phyloP scores from a whole-genome alignment of 1,140 invertebrate genomes.

The Hycleus cichorii region DNA sequence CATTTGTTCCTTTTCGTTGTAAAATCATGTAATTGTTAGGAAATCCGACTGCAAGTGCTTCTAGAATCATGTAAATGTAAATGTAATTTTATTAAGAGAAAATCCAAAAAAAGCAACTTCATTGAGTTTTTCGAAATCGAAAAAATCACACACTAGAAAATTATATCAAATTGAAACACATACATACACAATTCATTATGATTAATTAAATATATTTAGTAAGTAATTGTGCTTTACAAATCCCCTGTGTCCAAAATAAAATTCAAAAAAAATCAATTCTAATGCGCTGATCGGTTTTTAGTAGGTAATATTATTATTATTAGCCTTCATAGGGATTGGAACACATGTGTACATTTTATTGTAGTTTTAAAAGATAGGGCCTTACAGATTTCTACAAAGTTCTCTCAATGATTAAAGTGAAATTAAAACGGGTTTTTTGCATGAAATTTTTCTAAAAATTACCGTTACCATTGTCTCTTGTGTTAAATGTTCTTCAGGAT shows the following conservation, averaged over 20 bases:
- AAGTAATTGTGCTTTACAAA: slow-evolving; percentile 23
- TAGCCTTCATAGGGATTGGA: slow-evolving; percentile 16
- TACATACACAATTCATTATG: no score
- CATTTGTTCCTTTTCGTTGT: slow-evolving; percentile 14
- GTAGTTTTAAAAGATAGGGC: no score
- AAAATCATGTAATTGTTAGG: slow-evolving; percentile 14
- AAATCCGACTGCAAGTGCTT: slow-evolving; percentile 20
- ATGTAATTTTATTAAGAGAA: slow-evolving; percentile 4
- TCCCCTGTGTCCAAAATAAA: slow-evolving; percentile 9
- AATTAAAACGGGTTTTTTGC: no score
- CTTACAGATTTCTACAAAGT: no score
- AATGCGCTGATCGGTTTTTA: slow-evolving; percentile 12
- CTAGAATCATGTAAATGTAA: slow-evolving; percentile 15
- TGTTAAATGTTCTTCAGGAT: no score
- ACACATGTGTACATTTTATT: slow-evolving; percentile 15
- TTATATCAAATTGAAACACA: no score
- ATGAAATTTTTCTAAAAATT: no score
- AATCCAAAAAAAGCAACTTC: slow-evolving; percentile 2
- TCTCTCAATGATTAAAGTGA: no score
- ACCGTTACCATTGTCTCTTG: no score
- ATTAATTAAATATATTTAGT: slow-evolving; percentile 6
- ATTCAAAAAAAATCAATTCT: no score
- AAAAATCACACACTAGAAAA: no score
- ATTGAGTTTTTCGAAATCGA: background rate
- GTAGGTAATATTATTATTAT: background rate